Base-by-base conservation (phyloP, 2,113 vertebrate genomes). In the Aegotheles bennettii region DNA sequence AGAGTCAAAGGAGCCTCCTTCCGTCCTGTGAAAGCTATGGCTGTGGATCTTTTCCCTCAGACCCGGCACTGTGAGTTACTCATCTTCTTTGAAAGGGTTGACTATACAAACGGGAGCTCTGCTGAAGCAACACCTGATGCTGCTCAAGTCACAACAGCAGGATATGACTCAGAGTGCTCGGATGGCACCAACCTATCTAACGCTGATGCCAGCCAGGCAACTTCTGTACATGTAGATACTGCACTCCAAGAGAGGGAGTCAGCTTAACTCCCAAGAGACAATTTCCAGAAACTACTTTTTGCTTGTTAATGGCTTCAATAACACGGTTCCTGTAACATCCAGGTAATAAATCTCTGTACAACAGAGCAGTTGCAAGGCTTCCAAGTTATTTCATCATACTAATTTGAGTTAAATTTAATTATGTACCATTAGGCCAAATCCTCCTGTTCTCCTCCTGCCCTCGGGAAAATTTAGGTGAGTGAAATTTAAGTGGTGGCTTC, bases 1-100 rank as follows among this genome's bases (percentile, higher is more conserved):
- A 97, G 99, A 14, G 99, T 99, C 11, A 99, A 98, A 29, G 99
- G 99, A 50, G 95, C 95, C 1, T 97, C 99, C 0, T 99, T 99
- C 97, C 98, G 98, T 13, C 99, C 99, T 0, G 75, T 99, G 20
- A 97, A 97, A 95, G 98, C 99, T 6, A 87, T 99, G 98, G 98
- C 99, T 0, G 99, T 99, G 96, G 99, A 99, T 90, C 98, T 99
- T 64, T 99, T 99, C 94, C 99, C 99, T 7, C 99, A 99, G 95
- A 99, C 99, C 16, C 97, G 98, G 65, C 99, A 99, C 45, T 99
- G 99, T 1, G 99, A 99, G 97, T 97, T 99, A 89, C 98, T 99
- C 11, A 96, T 99, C 84, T 95, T 99, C 91, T 98, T 99, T 20
- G 99, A 99, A 93, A 98, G 99, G 70, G 95, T 98, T 21, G 97